Evolutionary conservation across 2,113 vertebrate genomes (phyloP).

Genomic region (Oreochromis aureus): DNA sequence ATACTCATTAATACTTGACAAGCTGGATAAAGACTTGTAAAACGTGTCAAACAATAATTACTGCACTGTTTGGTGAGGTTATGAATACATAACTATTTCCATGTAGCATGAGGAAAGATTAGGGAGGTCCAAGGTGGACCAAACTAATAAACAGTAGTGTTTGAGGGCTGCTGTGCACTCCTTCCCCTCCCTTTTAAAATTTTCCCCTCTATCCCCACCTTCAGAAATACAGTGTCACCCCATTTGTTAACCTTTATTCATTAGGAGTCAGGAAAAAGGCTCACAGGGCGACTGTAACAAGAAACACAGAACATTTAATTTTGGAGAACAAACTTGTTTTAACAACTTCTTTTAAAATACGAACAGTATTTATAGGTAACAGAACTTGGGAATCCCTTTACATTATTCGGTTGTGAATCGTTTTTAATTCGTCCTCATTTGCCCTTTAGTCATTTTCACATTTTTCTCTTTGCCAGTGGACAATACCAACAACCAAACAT

Average conservation of each 20-base stretch:
- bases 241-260: slow-evolving; percentile 8
- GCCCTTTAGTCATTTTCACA: slow-evolving; percentile 25
- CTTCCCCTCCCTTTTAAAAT: not conserved
- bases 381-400: slow-evolving; percentile 30
- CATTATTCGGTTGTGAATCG: slow-evolving; percentile 8
- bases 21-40: slow-evolving; percentile 41
- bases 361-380: slow-evolving; percentile 34
- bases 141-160: slow-evolving; percentile 41
- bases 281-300: slow-evolving; percentile 54
- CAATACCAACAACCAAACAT: slow-evolving; percentile 36
- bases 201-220: not conserved
- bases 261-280: slow-evolving; percentile 26
- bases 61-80: slow-evolving; percentile 37
- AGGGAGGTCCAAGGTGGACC: slow-evolving; percentile 59
- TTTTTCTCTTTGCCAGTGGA: slow-evolving; percentile 28
- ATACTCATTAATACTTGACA: slow-evolving; percentile 65
- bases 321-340: not conserved
- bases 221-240: slow-evolving; percentile 26
- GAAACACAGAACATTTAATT: slow-evolving; percentile 51
- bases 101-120: slow-evolving; percentile 51
- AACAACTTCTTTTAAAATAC: slow-evolving; percentile 13
- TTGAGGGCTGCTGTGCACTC: slow-evolving; percentile 52
- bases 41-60: slow-evolving; percentile 42
- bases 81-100: slow-evolving; percentile 41
- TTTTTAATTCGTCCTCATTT: slow-evolving; percentile 1